Evolutionary conservation across 2,797 vertebrate genomes (phyloP).

Genomic region (Pseudotriccus pelzelni): DNA sequence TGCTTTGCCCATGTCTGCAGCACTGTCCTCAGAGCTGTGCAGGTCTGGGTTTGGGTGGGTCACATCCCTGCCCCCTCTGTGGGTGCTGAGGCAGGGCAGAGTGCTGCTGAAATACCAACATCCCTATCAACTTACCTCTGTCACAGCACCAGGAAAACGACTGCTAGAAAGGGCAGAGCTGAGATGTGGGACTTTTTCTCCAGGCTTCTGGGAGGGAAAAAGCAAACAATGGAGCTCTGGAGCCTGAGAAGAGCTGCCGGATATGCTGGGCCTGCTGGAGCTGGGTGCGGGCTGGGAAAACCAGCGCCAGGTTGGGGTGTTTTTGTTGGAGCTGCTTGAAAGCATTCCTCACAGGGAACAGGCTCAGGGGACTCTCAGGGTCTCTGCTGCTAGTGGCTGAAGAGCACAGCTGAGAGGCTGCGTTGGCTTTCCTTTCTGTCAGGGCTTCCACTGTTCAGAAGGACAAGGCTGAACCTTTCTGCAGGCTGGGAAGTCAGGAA

Average conservation of each 20-base stretch:
- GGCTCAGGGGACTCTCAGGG: not conserved
- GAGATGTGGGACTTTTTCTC: not conserved
- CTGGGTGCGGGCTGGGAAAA: conserved; percentile 29
- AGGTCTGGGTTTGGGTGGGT: not conserved
- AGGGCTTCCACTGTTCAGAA: not conserved
- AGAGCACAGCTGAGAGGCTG: not conserved
- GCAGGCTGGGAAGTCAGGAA: not conserved
- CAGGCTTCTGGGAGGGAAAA: not conserved
- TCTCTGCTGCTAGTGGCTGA: not conserved
- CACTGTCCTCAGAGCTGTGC: not conserved
- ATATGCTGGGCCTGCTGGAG: not conserved
- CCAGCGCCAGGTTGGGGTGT: not conserved
- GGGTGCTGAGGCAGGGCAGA: not conserved
- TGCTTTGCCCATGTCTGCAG: rapidly evolving
- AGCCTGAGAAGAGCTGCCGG: not conserved
- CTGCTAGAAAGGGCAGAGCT: not conserved
- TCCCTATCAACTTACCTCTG: not conserved
- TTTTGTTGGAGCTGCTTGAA: conserved; percentile 37
- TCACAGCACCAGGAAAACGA: not conserved
- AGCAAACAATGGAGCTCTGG: not conserved
- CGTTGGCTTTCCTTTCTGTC: not conserved
- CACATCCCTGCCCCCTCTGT: rapidly evolving
- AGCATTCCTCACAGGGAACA: conserved; percentile 13
- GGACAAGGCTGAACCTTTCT: not conserved
- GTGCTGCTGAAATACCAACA: not conserved